Conservation (phyloP, 2,113 vertebrate genomes). For the Sprattus sprattus region DNA sequence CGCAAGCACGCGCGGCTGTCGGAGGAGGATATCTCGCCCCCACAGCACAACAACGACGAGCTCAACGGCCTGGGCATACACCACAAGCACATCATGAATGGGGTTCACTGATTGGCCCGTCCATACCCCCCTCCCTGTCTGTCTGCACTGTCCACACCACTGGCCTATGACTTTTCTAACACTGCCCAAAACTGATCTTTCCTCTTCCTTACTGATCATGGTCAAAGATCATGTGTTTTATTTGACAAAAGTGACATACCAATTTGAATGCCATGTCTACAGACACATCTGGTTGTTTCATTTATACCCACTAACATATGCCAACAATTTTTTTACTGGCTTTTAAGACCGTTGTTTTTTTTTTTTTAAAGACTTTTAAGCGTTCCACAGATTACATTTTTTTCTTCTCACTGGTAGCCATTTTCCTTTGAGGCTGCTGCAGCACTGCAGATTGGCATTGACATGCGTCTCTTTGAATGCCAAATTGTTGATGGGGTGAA, state of each 20-base stretch:
- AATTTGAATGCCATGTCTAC: background rate
- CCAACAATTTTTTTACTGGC: background rate
- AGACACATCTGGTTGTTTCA: background rate
- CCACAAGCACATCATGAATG: slow-evolving; percentile 67
- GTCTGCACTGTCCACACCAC: background rate
- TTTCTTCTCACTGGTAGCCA: background rate
- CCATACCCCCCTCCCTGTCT: background rate
- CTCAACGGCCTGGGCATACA: slow-evolving; percentile 44
- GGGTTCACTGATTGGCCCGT: slow-evolving; percentile 55
- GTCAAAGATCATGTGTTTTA: background rate
- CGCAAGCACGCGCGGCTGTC: slow-evolving; percentile 67
- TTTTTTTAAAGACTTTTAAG: background rate
- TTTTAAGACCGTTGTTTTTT: background rate
- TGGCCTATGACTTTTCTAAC: background rate
- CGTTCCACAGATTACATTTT: background rate
- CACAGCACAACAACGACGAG: slow-evolving; percentile 58
- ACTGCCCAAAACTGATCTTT: background rate
- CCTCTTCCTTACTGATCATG: background rate
- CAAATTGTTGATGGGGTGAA: background rate
- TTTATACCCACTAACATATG: background rate
- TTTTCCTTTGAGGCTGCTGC: background rate
- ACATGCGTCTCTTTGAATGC: background rate
- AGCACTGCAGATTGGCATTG: background rate
- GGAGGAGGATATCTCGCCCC: slow-evolving; percentile 56
- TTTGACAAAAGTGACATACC: background rate